A percentile compares a stretch with the other conserved stretches of the same genome.
Evolutionary conservation across 2,888 invertebrate species (phyloP).

Genomic region (Troilus luridus): DNA sequence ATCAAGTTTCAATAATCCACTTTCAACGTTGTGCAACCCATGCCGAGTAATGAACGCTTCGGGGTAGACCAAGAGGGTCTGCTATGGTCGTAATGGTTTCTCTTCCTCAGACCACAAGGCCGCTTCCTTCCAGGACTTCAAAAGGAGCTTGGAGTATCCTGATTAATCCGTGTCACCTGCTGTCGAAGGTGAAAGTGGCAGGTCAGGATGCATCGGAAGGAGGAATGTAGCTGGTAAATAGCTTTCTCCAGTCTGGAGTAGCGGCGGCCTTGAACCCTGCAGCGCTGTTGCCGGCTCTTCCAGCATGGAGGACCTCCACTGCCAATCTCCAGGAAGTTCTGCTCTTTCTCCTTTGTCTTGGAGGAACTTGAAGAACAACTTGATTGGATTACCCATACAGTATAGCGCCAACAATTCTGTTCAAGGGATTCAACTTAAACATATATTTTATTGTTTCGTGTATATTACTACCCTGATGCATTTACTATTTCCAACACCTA

Average conservation of each 20-base stretch:
- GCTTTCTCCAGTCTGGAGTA: constrained; percentile 56
- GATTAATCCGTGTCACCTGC: constrained; percentile 36
- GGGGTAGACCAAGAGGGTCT: background rate
- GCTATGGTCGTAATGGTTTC: background rate
- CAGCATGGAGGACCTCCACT: background rate
- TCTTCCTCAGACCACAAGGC: background rate
- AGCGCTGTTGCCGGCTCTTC: constrained; percentile 53
- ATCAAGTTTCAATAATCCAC: background rate
- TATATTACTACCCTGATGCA: too few relatives aligned
- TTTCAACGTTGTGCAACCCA: background rate
- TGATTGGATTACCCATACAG: background rate
- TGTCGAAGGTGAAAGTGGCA: constrained; percentile 48
- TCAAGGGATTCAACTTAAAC: too few relatives aligned
- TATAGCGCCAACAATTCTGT: too few relatives aligned
- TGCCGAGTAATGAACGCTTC: background rate
- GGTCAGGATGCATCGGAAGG: constrained; percentile 38
- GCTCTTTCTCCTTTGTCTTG: constrained; percentile 20
- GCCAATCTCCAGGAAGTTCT: constrained; percentile 33
- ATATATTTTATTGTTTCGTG: too few relatives aligned
- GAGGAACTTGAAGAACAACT: background rate
- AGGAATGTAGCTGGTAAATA: constrained; percentile 55
- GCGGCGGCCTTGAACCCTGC: constrained; percentile 53
- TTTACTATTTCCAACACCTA: too few relatives aligned
- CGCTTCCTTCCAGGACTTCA: constrained; percentile 5
- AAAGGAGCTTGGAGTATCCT: constrained; percentile 15